phyloP scores from a whole-genome alignment of 2,797 vertebrate genomes.

The Alauda arvensis region DNA sequence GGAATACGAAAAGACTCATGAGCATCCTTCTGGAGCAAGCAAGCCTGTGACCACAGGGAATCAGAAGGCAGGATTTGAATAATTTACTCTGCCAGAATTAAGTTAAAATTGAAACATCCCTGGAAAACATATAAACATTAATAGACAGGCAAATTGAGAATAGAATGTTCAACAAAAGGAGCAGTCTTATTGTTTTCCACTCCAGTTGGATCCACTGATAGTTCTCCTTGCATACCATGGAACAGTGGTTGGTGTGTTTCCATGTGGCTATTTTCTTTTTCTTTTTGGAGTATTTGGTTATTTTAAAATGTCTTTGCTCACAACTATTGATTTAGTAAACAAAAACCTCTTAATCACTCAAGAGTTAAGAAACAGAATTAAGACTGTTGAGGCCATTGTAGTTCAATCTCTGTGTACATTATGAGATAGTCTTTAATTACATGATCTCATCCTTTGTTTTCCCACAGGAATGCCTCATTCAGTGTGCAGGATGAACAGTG shows the following conservation, averaged over 20 bases:
- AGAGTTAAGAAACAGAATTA: conserved; percentile 22
- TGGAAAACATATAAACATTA: not conserved
- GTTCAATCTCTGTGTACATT: conserved; percentile 10
- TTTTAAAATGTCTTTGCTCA: not conserved
- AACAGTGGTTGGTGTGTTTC: not conserved
- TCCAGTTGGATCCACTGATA: not conserved
- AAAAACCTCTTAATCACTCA: not conserved
- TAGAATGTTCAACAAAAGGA: conserved; percentile 11
- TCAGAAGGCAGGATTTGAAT: not conserved
- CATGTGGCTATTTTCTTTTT: not conserved
- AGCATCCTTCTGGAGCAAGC: not conserved
- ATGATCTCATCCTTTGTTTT: conserved; percentile 54
- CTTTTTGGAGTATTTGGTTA: not conserved
- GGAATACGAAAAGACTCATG: not conserved
- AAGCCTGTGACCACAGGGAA: not conserved
- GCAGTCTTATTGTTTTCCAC: not conserved
- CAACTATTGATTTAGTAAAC: not conserved
- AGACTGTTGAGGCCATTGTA: conserved; percentile 3
- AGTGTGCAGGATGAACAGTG: conserved; percentile 17
- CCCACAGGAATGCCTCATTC: conserved; percentile 31
- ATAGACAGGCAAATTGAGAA: not conserved
- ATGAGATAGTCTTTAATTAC: conserved; percentile 49
- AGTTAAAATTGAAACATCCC: not conserved
- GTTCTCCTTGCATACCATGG: not conserved
- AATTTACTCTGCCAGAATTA: conserved; percentile 12